Evolutionary conservation across 1,140 invertebrate genomes (phyloP).

Genomic region (Aphelinus atriplicis): DNA sequence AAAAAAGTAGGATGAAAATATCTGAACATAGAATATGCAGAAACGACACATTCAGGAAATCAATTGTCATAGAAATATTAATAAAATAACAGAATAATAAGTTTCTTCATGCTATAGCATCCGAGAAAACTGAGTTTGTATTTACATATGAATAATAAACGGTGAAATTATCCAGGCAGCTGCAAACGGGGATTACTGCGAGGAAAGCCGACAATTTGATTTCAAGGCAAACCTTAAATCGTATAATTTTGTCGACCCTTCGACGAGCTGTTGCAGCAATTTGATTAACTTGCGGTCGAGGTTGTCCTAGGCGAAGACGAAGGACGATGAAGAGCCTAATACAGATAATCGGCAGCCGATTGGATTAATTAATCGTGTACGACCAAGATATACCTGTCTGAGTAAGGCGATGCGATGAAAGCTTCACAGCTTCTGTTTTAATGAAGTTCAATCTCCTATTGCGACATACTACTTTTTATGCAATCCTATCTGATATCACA

Average conservation of each 20-base stretch:
- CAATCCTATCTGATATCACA: no score
- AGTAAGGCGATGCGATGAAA: conserved; percentile 15
- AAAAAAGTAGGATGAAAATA: no score
- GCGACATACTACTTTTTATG: no score
- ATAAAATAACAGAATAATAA: no score
- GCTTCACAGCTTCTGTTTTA: conserved; percentile 6
- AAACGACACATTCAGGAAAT: no score
- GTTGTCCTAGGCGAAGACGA: conserved; percentile 11
- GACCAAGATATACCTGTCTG: conserved; percentile 22
- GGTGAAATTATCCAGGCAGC: no score
- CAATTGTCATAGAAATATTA: no score
- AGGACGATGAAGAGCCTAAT: conserved; percentile 20
- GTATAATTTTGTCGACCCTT: conserved; percentile 16
- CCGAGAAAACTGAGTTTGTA: no score
- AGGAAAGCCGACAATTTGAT: conserved; percentile 21
- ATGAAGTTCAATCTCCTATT: background rate
- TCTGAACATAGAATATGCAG: no score
- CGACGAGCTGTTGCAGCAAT: conserved; percentile 13
- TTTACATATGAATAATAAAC: no score
- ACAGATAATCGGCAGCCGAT: conserved; percentile 33
- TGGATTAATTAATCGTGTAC: conserved; percentile 38
- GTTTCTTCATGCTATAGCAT: no score
- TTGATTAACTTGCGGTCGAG: conserved; percentile 22
- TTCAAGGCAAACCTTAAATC: conserved; percentile 18
- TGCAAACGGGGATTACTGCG: background rate